phyloP scores from a whole-genome alignment of 2,113 vertebrate species.

The Anser cygnoides region DNA sequence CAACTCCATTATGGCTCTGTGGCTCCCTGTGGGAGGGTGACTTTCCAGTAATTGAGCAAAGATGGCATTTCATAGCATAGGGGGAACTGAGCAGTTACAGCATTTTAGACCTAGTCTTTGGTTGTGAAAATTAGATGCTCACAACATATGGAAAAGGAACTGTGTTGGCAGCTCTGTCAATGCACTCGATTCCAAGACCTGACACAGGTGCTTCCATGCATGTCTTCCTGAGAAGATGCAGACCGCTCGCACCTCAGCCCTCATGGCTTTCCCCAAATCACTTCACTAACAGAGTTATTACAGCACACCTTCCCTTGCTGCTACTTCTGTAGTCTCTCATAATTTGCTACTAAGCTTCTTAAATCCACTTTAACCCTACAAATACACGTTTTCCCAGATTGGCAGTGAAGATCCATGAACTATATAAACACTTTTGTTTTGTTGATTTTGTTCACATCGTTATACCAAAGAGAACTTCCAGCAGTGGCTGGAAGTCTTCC shows the following conservation, averaged over 20 bases:
- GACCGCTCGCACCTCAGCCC: neutral
- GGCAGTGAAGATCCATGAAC: neutral
- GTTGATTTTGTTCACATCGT: neutral
- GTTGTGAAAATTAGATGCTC: neutral
- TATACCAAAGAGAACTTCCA: neutral
- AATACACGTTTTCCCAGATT: neutral
- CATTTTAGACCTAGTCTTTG: neutral
- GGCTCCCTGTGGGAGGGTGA: constrained; percentile 45
- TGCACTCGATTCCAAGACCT: neutral
- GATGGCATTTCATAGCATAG: neutral
- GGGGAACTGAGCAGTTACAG: neutral
- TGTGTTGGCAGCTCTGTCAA: neutral
- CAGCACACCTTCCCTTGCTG: neutral
- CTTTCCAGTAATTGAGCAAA: constrained; percentile 58
- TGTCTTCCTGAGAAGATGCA: neutral
- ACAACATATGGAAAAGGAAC: neutral
- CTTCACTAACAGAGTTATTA: neutral
- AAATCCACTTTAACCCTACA: neutral
- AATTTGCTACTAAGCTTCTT: neutral
- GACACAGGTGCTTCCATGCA: neutral
- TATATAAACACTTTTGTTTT: neutral
- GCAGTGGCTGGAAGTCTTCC: neutral
- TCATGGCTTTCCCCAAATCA: neutral
- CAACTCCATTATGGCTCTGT: constrained; percentile 12
- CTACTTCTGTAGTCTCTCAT: neutral